Percentiles rank a stretch among this genome's conserved stretches.
phyloP scores from a whole-genome alignment of 1,140 invertebrate genomes.

The Macrosteles quadrilineatus region DNA sequence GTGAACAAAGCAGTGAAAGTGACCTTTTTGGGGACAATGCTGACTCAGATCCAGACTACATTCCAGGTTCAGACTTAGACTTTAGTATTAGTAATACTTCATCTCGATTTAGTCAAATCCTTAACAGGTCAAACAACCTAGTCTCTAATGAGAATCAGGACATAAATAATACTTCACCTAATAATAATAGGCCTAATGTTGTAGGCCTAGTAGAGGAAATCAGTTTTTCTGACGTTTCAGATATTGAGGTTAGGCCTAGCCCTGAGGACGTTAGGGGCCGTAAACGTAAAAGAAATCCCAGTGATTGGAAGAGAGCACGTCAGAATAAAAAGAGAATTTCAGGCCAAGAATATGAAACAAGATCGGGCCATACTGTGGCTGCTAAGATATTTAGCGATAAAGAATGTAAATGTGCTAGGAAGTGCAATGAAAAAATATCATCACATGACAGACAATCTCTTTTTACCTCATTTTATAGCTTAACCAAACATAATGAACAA shows the following conservation, averaged over 20 bases:
- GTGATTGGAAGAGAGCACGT: neutral
- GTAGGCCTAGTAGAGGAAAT: neutral
- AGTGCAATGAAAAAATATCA: neutral
- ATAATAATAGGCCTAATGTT: no score
- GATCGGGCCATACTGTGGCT: neutral
- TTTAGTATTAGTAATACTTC: neutral
- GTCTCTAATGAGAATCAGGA: neutral
- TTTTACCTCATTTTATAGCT: neutral
- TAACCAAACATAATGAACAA: neutral
- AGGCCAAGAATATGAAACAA: neutral
- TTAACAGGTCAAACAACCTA: neutral
- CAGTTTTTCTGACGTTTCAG: neutral
- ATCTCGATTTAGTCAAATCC: neutral
- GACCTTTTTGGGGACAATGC: neutral
- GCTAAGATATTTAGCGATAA: neutral
- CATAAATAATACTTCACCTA: neutral
- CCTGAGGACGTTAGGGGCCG: neutral
- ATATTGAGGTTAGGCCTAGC: conserved; percentile 11
- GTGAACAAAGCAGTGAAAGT: conserved; percentile 11
- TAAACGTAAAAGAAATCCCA: neutral
- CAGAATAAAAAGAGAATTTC: neutral
- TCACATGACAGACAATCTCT: neutral
- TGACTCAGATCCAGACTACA: conserved; percentile 8
- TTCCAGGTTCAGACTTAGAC: neutral
- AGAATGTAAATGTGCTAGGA: neutral